Percentiles rank a stretch among this genome's conserved stretches.
phyloP scores from a whole-genome alignment of 2,113 vertebrate species.

The Capreolus pygargus region DNA sequence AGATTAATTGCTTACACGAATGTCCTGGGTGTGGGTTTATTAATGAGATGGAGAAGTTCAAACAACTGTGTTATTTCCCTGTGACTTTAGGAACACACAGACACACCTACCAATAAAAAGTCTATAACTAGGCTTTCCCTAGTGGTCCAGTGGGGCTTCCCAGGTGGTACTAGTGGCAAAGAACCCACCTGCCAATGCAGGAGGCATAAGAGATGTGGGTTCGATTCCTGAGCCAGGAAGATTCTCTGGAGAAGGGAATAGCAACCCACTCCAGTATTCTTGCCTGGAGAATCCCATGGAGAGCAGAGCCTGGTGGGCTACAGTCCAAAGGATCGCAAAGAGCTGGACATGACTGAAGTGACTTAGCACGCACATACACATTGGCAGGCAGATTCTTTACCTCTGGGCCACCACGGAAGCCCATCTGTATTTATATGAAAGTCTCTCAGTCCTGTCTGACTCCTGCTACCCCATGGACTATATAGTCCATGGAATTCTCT shows the following conservation, averaged over 20 bases:
- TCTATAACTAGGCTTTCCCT: constrained; percentile 7
- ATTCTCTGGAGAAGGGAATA: background rate
- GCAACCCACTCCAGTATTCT: background rate
- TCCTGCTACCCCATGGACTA: background rate
- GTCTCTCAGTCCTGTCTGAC: background rate
- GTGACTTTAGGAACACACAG: constrained; percentile 17
- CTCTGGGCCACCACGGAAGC: background rate
- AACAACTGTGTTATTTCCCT: constrained; percentile 43
- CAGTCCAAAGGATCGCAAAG: background rate
- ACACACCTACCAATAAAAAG: constrained; percentile 25
- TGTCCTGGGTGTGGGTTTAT: constrained; percentile 55
- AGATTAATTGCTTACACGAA: constrained; percentile 71
- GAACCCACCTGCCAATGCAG: background rate
- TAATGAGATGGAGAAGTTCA: constrained; percentile 58
- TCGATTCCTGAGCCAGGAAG: background rate
- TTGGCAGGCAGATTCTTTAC: background rate
- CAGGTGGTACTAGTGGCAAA: background rate
- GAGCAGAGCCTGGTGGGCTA: rapidly evolving
- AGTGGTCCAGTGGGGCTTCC: background rate
- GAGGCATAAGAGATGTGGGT: background rate
- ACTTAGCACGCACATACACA: background rate
- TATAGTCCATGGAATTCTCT: background rate
- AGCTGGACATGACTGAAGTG: background rate
- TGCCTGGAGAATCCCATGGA: background rate
- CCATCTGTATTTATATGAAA: background rate